Evolutionary conservation across 1,140 invertebrate species (phyloP), one percentile per base, ranked within the genome.

Genomic region (Tigriopus japonicus): DNA sequence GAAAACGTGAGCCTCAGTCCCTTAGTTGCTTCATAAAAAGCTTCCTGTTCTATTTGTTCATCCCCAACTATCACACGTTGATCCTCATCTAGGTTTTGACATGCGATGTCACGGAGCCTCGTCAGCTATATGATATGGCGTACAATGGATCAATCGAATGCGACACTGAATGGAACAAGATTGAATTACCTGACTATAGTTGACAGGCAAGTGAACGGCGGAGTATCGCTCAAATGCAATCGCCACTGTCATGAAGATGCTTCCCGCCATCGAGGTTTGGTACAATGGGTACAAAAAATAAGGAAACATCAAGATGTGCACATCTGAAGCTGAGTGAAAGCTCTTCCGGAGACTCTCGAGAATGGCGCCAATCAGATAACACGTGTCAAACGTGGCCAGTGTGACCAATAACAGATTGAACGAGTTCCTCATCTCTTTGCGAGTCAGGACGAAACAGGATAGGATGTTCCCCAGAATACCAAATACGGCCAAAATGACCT

Each of bases 221-320:
- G 19, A 15, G 28, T 55, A 61, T 17, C 59, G 15, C 59, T 61
- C 59, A 24, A 61, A 17, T 13, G 59, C 43, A 13, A 61, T 54
- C 24, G 59, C 43, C 51, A 61, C 59, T 17, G 59, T 61, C 59
- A 61, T 61, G 51, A 61, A 61, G 14, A 61, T 61, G 21, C 49
- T 54, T 6, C 43, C 59, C n/a, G 59, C 15, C 43, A 61, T 54
- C 15, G 59, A 61, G 45, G 51, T 61, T 9, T 51, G 43, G 6
- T 42, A 23, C 13, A 61, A n/a, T 14, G 59, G 59, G 52, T 61
- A 61, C 24, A 61, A 45, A n/a, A 61, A 55, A 41, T 58, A 40
- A 14, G 55, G 55, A 23, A 58, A 58, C 15, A 58, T 28, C 13
- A 58, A 41, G 40, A 58, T 58, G 40, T 58, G 55, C 14, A 41